Base-by-base conservation (phyloP, 2,113 vertebrate species). In the Halcyon malimbica region DNA sequence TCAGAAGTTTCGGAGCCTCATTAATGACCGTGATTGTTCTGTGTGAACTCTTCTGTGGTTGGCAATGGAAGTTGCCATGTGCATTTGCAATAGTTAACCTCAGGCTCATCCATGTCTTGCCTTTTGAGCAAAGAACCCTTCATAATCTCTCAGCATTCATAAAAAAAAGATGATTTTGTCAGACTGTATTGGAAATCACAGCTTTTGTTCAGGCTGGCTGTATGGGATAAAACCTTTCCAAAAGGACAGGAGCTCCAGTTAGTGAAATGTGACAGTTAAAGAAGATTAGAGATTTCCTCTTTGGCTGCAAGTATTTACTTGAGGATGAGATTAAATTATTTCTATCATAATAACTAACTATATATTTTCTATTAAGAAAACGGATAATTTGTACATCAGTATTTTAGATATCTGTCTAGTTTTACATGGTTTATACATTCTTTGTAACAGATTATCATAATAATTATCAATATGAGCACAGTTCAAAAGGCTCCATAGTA, bases 201-300 rank as follows among this genome's bases (percentile, higher is more conserved):
- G 81, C 82, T 92, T 93, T 96, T 94, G 83, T 98, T 91, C 51
- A 57, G 59, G 21, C 50, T 57, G 65, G 67, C 69, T 95, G 3
- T 89, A 76, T 88, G 87, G 68, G 83, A 92, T 91, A 79, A 81
- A 93, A 77, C 63, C 39, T 18, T 93, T 87, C 53, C 37, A 39
- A 87, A 65, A 70, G 62, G 26, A 35, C 54, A 50, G 57, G 41
- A 74, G 15, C 87, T 93, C 83, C 65, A 64, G 41, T 64, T 73
- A 64, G 63, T 76, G 78, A 93, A 82, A 84, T 76, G 48, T 71
- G 83, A 37, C 86, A 76, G 64, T 86, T 92, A 87, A 90, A 56
- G 83, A 77, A 73, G 65, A 82, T 78, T 44, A 87, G 80, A 62
- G 44, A 68, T 93, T 93, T 92, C 48, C 16, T 87, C n/a, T 81